Evolutionary conservation across 92 coral and sea anemone genomes (phyloP), one percentile per base, ranked within the genome.

Genomic region (Paramuricea clavata): DNA sequence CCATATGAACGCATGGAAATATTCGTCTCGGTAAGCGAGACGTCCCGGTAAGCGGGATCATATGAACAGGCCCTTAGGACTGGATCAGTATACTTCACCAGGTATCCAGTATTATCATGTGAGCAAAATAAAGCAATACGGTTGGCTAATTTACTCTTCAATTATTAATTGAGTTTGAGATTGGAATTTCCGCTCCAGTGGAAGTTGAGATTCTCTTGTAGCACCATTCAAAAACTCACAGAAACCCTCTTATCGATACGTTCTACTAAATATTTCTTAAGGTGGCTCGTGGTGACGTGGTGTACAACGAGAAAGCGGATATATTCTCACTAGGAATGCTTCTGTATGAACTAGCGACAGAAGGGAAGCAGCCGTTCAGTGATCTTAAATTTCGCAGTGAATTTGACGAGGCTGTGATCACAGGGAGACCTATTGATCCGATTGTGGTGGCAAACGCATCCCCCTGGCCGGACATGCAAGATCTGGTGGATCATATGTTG

Each of bases 391-490:
- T 97, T 82, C 90, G 97, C 26, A 92, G 91, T 52, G 97, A 97
- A 82, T 76, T 94, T 19, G 99, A 97, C 34, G 98, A 95, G 26
- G 99, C 99, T 57, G 98, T 97, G 19, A 78, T 97, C 85, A 91
- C 90, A 16, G 99, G 99, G 12, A 81, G 95, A 39, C 94, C 95
- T 34, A 71, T 97, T 68, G 99, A 97, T 47, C 99, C 99, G 13
- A 94, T 97, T 64, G 91, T 94, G 15, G 90, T 95, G 23, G 83
- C 85, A 15, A 94, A 90, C 4, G 79, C 95, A 61, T 88, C 97
- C 74, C 99, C 99, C 33, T 97, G 99, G 99, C 99, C 99, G 6
- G 99, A 97, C 83, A 78, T 97, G 32, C 89, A 92, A 17, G 98
- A 97, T 59, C 83, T 97, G 41, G 90, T 97, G 83, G 98, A 91